Conservation (phyloP, 2,888 invertebrate genomes). For the Xestia xanthographa region DNA sequence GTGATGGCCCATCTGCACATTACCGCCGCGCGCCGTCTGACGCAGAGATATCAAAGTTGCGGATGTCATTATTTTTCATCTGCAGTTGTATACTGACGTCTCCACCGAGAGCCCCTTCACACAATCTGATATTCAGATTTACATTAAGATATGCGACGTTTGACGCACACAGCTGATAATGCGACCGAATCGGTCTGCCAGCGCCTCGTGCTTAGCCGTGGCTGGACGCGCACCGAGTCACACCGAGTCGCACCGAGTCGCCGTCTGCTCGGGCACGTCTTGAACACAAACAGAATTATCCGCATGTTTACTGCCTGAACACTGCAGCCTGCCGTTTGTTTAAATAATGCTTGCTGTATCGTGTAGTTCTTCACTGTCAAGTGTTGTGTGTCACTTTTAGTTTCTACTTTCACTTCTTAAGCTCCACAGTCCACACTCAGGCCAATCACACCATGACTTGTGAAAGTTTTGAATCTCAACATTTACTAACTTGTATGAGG, state of each 20-base stretch:
- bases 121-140: too few relatives aligned
- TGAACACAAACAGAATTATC: background rate
- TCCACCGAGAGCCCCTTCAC: constrained; percentile 3
- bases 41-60: constrained; percentile 31
- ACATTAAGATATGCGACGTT: too few relatives aligned
- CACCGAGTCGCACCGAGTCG: background rate
- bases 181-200: too few relatives aligned
- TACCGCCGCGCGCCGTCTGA: constrained; percentile 9
- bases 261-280: background rate
- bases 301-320: background rate
- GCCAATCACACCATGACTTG: background rate
- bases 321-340: background rate
- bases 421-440: background rate
- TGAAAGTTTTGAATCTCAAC: background rate
- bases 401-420: background rate
- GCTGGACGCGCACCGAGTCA: too few relatives aligned
- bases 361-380: background rate
- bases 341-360: background rate
- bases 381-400: background rate
- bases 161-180: too few relatives aligned
- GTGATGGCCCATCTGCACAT: constrained; percentile 2
- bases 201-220: too few relatives aligned
- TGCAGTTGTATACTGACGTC: constrained; percentile 28
- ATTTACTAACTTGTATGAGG: too few relatives aligned
- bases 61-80: constrained; percentile 48